A percentile compares a stretch with the other conserved stretches of the same genome.
phyloP scores from a whole-genome alignment of 2,113 vertebrate species.

The Phyllostomus hastatus region DNA sequence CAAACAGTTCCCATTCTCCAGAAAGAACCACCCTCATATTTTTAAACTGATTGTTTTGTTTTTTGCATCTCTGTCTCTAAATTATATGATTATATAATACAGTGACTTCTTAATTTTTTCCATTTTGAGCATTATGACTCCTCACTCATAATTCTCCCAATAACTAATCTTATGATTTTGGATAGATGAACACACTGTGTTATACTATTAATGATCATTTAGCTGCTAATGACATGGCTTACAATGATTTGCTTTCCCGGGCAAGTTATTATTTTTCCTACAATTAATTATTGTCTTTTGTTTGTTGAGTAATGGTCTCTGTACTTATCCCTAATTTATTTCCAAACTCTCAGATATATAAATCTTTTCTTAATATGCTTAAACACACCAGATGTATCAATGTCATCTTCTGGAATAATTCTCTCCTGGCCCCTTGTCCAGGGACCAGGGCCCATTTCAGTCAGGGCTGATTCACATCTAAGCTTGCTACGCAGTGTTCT shows the following conservation, averaged over 20 bases:
- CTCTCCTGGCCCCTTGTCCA: not conserved
- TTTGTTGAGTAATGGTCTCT: slow-evolving; percentile 3
- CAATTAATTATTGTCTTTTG: slow-evolving; percentile 11
- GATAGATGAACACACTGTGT: not conserved
- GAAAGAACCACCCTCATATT: not conserved
- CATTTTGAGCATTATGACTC: not conserved
- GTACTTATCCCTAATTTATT: not conserved
- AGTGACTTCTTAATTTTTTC: not conserved
- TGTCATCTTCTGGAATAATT: not conserved
- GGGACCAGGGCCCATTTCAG: not conserved
- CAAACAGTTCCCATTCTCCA: not conserved
- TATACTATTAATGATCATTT: not conserved
- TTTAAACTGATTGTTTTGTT: not conserved
- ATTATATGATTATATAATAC: not conserved
- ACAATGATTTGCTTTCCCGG: not conserved
- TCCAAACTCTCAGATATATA: not conserved
- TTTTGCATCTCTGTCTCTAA: not conserved
- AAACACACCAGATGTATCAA: not conserved
- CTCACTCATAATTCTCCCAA: not conserved
- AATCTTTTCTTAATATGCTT: not conserved
- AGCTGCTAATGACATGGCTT: not conserved
- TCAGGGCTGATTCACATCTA: not conserved
- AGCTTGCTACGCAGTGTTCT: not conserved
- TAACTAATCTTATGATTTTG: not conserved
- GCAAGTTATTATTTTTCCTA: slow-evolving; percentile 7